Evolutionary conservation across 1,140 invertebrate species (phyloP).

Genomic region (Zaprionus vittiger): DNA sequence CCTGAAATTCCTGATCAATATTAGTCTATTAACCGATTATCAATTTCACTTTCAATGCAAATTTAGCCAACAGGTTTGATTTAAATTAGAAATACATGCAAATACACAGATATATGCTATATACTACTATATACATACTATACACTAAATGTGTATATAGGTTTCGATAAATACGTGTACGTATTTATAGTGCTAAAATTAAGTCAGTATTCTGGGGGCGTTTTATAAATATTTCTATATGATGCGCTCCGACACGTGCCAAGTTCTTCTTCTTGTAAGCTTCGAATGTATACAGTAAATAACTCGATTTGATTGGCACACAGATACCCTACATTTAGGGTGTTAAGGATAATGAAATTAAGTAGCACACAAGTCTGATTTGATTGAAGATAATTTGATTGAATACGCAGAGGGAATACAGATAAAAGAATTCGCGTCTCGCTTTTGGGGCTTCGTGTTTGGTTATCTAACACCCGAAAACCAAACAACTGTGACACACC

Average conservation of each 20-base stretch:
- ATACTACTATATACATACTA: too few species aligned
- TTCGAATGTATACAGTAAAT: not conserved
- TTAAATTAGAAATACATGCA: not conserved
- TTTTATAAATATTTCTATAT: not conserved
- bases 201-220: slow-evolving; percentile 5
- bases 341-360: slow-evolving; percentile 1
- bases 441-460: not conserved
- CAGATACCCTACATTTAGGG: not conserved
- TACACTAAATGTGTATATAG: not conserved
- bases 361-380: not conserved
- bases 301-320: not conserved
- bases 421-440: not conserved
- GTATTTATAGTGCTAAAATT: not conserved
- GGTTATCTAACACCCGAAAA: not conserved
- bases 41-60: slow-evolving; percentile 17
- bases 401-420: not conserved
- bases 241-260: not conserved
- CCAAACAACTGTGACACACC: not conserved
- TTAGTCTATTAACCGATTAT: too few species aligned
- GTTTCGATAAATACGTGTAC: not conserved
- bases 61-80: slow-evolving; percentile 20
- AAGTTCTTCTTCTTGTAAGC: not conserved
- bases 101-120: not conserved
- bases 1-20: too few species aligned
- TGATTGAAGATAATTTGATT: not conserved